These are phyloP conservation scores for Cydia fagiglandana DNA, from an alignment of 1,140 invertebrate genomes.

Conservation along the genomic window DNA sequence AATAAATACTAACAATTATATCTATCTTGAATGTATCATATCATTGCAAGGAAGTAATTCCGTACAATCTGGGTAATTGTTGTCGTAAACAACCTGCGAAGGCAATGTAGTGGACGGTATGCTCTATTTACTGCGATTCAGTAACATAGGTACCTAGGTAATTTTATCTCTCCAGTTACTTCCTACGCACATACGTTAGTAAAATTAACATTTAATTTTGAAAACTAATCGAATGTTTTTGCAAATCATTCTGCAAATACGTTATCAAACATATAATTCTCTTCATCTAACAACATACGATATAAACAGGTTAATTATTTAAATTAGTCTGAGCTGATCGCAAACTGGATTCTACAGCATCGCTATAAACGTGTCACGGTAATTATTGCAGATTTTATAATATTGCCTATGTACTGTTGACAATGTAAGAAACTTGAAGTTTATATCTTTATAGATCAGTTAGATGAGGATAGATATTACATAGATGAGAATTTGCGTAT, in stretches of 20 bases:
- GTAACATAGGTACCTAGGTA: background rate
- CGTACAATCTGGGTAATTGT: conserved; percentile 19
- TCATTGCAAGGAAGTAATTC: conserved; percentile 26
- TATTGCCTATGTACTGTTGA: background rate
- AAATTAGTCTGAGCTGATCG: conserved; percentile 17
- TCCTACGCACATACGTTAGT: background rate
- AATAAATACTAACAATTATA: conserved; percentile 4
- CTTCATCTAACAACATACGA: background rate
- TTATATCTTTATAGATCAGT: background rate
- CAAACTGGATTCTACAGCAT: conserved; percentile 8
- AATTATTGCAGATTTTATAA: conserved; percentile 24
- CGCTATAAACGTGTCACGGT: conserved; percentile 9
- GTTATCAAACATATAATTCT: conserved; percentile 1
- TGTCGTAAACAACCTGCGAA: conserved; percentile 7
- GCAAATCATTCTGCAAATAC: conserved; percentile 3
- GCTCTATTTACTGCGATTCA: conserved; percentile 4
- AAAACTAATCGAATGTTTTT: background rate
- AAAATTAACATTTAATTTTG: background rate
- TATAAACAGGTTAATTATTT: conserved; percentile 25
- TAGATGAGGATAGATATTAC: background rate
- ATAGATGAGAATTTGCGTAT: no score
- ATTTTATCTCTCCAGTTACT: background rate
- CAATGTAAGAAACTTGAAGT: background rate
- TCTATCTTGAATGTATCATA: background rate
- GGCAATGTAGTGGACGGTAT: background rate